Base-by-base conservation (phyloP, 2,888 invertebrate genomes). In the Hydrotaea diabolus region DNA sequence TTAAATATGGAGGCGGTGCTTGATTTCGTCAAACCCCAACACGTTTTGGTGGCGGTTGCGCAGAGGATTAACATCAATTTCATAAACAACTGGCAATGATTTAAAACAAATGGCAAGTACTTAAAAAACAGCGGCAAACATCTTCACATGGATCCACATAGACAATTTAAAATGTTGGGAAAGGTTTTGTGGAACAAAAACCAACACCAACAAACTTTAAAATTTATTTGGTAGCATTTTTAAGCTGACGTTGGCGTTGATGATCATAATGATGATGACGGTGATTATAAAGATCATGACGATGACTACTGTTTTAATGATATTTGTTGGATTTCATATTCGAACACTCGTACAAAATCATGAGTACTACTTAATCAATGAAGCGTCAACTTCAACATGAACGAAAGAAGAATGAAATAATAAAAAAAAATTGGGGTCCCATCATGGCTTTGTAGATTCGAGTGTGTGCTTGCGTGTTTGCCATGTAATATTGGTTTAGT, bases 321-420 rank as follows among this genome's bases (percentile, higher is more conserved):
- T 36, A 66, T 9, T 8, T 66, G 19, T 39, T 66, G 39, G 3
- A 26, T 26, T 31, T 62, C 7, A 15, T 31, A n/a, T 39, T 39
- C 39, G 1, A n/a, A 26, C 5, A 17, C 62, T 59, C 15, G 23
- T 26, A 59, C 59, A 59, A 15, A 46, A 46, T 21, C 26, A 26
- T 23, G 69, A 62, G 64, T 39, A 11, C 77, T 59, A 53, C 71
- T 72, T 78, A 62, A 78, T 78, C 72, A 78, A 78, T 78, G 62
- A 39, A 53, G 31, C 71, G 72, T 73, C 21, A 72, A 72, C 31
- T 53, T 71, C 0, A 21, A 39, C 43, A 21, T 19, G 5, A 19
- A 59, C 21, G 57, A 59, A 23, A n/a, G n/a, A n/a, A n/a, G n/a
- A n/a, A n/a, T n/a, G n/a, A n/a, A n/a, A n/a, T n/a, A n/a, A n/a